phyloP scores from a whole-genome alignment of 2,888 invertebrate species.

The Mycalesis mineus region DNA sequence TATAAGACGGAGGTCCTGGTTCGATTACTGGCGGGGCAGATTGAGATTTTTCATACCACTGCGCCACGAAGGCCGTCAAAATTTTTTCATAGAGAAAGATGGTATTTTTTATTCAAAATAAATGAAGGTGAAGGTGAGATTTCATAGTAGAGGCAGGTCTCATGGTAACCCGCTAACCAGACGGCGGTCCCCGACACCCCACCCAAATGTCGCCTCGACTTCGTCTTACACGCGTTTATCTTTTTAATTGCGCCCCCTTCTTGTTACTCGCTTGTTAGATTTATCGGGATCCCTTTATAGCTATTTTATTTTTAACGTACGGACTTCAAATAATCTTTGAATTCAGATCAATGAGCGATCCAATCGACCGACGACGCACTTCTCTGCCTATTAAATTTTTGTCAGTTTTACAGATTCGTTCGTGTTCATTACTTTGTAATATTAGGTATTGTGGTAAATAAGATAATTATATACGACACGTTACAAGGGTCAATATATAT shows the following conservation, averaged over 20 bases:
- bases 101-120: neutral
- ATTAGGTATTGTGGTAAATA: too few relatives aligned
- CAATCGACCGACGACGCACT: neutral
- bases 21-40: too few relatives aligned
- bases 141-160: constrained; percentile 43
- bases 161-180: constrained; percentile 74
- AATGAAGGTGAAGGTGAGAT: constrained; percentile 21
- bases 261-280: constrained; percentile 60
- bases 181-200: constrained; percentile 56
- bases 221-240: constrained; percentile 71
- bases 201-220: constrained; percentile 61
- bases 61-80: too few relatives aligned
- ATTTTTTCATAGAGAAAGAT: too few relatives aligned
- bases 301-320: constrained; percentile 23
- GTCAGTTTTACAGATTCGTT: too few relatives aligned
- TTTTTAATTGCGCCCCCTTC: constrained; percentile 69
- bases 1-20: too few relatives aligned
- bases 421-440: too few relatives aligned
- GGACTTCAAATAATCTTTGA: neutral
- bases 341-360: neutral
- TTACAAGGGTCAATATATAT: too few relatives aligned
- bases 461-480: too few relatives aligned
- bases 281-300: constrained; percentile 39
- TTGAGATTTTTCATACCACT: too few relatives aligned
- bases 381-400: neutral